A percentile compares a stretch with the other conserved stretches of the same genome.
These are phyloP conservation scores for Meliscaeva auricollis DNA, from an alignment of 2,888 invertebrate genomes.

Conservation along the genomic window DNA sequence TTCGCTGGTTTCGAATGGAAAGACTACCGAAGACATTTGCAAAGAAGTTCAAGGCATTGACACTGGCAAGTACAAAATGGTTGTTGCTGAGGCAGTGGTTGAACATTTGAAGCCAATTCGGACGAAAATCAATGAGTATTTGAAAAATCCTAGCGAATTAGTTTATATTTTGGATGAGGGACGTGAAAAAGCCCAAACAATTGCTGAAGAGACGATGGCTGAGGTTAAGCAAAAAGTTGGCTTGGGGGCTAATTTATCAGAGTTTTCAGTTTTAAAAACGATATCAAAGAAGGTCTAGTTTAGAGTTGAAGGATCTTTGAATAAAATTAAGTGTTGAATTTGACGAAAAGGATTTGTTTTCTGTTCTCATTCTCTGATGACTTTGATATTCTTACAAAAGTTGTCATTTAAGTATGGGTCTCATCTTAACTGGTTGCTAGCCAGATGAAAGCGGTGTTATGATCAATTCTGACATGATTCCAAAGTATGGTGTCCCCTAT, in stretches of 20 bases:
- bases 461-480: too few species aligned
- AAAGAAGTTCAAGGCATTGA: slow-evolving; percentile 87
- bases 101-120: slow-evolving; percentile 90
- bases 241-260: slow-evolving; percentile 78
- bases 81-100: slow-evolving; percentile 90
- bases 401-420: too few species aligned
- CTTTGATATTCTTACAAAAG: too few species aligned
- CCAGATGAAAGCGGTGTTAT: too few species aligned
- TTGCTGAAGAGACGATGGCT: slow-evolving; percentile 87
- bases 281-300: slow-evolving; percentile 20
- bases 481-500: too few species aligned
- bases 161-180: slow-evolving; percentile 87
- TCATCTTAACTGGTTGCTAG: too few species aligned
- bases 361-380: background rate
- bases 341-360: background rate
- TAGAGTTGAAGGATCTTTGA: background rate
- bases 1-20: slow-evolving; percentile 88
- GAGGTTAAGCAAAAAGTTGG: slow-evolving; percentile 88
- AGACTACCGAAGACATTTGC: slow-evolving; percentile 88
- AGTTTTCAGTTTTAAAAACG: slow-evolving; percentile 24
- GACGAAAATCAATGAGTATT: slow-evolving; percentile 85
- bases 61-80: slow-evolving; percentile 91
- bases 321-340: slow-evolving; percentile 37
- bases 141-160: slow-evolving; percentile 87
- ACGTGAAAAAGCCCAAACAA: slow-evolving; percentile 86